phyloP scores from a whole-genome alignment of 2,113 vertebrate genomes.

The Larimichthys crocea region DNA sequence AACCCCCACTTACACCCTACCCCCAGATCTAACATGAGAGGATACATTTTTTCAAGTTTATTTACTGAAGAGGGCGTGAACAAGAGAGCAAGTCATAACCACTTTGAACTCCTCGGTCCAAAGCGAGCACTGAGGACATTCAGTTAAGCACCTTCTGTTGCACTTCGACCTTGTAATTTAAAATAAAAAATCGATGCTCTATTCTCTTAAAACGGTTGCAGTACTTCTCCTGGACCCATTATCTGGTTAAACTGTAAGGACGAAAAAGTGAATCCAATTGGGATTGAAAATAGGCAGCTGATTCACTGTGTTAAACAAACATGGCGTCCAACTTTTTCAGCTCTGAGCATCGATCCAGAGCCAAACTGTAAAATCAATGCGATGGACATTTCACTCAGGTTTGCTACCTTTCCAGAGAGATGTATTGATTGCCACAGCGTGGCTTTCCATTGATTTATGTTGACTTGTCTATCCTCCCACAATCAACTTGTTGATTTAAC shows the following conservation, averaged over 20 bases:
- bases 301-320: slow-evolving; percentile 65
- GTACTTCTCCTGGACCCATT: slow-evolving; percentile 55
- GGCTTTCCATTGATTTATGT: slow-evolving; percentile 68
- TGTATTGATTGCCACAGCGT: slow-evolving; percentile 62
- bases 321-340: slow-evolving; percentile 62
- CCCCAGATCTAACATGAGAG: slow-evolving; percentile 40
- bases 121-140: slow-evolving; percentile 61
- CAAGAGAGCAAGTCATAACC: slow-evolving; percentile 45
- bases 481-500: slow-evolving; percentile 71
- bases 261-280: slow-evolving; percentile 49
- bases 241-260: slow-evolving; percentile 59
- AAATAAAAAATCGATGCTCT: slow-evolving; percentile 70
- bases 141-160: slow-evolving; percentile 73
- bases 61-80: slow-evolving; percentile 49
- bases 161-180: slow-evolving; percentile 73
- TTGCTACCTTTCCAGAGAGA: slow-evolving; percentile 75
- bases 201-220: slow-evolving; percentile 54
- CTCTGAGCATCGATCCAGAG: slow-evolving; percentile 64
- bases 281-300: slow-evolving; percentile 63
- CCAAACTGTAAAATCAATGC: slow-evolving; percentile 75
- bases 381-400: slow-evolving; percentile 82
- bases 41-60: slow-evolving; percentile 19
- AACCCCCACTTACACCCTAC: neutral
- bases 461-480: slow-evolving; percentile 50
- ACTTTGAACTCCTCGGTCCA: slow-evolving; percentile 59